Conservation (phyloP, 2,888 invertebrate species). For the Aspidiotus rigidus region DNA sequence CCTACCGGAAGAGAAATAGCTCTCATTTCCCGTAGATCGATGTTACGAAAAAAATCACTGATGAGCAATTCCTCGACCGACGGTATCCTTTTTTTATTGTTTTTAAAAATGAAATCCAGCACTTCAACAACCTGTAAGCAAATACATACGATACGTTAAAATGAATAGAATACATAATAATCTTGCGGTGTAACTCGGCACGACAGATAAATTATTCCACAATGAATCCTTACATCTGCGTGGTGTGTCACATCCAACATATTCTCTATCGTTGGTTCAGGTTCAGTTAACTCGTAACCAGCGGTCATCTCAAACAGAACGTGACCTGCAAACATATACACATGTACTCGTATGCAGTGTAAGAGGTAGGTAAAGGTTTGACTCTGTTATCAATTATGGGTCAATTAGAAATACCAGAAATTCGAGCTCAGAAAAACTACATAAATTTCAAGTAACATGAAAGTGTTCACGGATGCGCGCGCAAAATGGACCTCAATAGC, state of each 20-base stretch:
- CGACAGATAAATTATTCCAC: slow-evolving; percentile 2
- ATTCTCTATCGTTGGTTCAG: slow-evolving; percentile 64
- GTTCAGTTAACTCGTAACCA: slow-evolving; percentile 66
- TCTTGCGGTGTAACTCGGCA: not conserved
- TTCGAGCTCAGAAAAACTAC: too few species aligned
- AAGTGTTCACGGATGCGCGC: too few species aligned
- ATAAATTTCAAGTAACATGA: too few species aligned
- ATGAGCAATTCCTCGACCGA: slow-evolving; percentile 69
- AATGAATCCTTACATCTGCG: slow-evolving; percentile 54
- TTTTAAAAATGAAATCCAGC: slow-evolving; percentile 66
- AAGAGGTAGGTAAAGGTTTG: too few species aligned
- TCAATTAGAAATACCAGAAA: too few species aligned
- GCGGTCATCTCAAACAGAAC: slow-evolving; percentile 87
- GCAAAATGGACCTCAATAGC: too few species aligned
- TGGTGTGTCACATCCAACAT: slow-evolving; percentile 59
- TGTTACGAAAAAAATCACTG: slow-evolving; percentile 76
- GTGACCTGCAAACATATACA: slow-evolving; percentile 49
- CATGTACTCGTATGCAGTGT: not conserved
- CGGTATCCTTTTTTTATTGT: slow-evolving; percentile 57
- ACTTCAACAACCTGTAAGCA: slow-evolving; percentile 61
- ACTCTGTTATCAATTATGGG: too few species aligned
- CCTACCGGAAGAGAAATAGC: slow-evolving; percentile 68
- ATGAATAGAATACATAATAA: not conserved
- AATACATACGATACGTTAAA: not conserved
- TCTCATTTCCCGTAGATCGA: slow-evolving; percentile 78